Percentiles rank a stretch among this genome's conserved stretches.
These are phyloP conservation scores for Tarsius wallacei DNA, from an alignment of 2,797 vertebrate genomes.

Conservation along the genomic window DNA sequence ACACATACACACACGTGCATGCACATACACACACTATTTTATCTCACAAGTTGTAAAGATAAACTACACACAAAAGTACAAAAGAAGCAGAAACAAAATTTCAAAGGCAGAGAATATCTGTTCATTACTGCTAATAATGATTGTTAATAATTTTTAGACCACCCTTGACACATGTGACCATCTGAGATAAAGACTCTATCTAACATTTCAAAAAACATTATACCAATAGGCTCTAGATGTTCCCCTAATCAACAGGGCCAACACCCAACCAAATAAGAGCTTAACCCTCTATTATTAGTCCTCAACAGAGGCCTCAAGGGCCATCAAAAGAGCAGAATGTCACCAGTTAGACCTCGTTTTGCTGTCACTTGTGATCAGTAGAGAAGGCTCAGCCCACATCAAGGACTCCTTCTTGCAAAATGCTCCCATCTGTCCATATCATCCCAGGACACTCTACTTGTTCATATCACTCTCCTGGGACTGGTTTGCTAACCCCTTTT, in stretches of 20 bases:
- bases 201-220: not conserved
- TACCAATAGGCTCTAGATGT: not conserved
- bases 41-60: not conserved
- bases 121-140: not conserved
- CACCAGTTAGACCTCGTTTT: not conserved
- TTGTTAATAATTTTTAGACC: not conserved
- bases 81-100: not conserved
- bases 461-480: not conserved
- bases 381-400: not conserved
- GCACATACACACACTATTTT: not conserved
- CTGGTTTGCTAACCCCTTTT: not conserved
- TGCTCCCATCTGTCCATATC: not conserved
- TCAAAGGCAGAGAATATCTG: not conserved
- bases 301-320: not conserved
- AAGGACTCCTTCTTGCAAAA: not conserved
- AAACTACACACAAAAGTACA: not conserved
- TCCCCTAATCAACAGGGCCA: not conserved
- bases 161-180: too few relatives aligned
- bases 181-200: not conserved
- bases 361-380: not conserved
- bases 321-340: not conserved
- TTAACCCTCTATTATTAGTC: not conserved
- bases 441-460: not conserved
- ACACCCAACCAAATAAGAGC: not conserved
- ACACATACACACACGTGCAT: not conserved